Conservation (phyloP, 2,113 vertebrate genomes). For the Orycteropus afer region DNA sequence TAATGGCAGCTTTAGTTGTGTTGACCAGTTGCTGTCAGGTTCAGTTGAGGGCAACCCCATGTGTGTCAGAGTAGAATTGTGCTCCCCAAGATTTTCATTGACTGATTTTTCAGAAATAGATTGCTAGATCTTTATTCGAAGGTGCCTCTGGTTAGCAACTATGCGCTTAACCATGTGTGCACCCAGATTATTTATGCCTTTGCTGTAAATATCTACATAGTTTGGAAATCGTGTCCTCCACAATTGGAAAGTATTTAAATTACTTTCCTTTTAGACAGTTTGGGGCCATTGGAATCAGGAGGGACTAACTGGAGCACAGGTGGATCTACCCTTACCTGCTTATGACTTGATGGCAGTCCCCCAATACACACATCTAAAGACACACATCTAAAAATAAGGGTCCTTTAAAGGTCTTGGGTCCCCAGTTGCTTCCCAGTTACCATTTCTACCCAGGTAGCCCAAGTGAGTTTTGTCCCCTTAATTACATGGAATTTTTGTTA, state of each 20-base stretch:
- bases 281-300: neutral
- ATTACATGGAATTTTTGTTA: neutral
- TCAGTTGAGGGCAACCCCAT: neutral
- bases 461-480: neutral
- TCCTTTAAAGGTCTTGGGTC: neutral
- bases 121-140: neutral
- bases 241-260: neutral
- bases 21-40: neutral
- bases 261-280: neutral
- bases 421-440: neutral
- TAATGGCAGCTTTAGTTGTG: neutral
- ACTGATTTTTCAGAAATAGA: neutral
- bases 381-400: neutral
- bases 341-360: too few relatives aligned
- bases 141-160: neutral
- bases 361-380: neutral
- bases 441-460: neutral
- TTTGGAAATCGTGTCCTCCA: neutral
- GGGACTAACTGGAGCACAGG: neutral
- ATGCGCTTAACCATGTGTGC: too few relatives aligned
- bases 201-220: neutral
- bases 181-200: neutral
- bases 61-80: neutral
- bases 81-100: neutral
- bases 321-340: neutral